A percentile compares a stretch with the other conserved stretches of the same genome.
Conservation (phyloP, 2,888 invertebrate genomes). For the Helleia helle region DNA sequence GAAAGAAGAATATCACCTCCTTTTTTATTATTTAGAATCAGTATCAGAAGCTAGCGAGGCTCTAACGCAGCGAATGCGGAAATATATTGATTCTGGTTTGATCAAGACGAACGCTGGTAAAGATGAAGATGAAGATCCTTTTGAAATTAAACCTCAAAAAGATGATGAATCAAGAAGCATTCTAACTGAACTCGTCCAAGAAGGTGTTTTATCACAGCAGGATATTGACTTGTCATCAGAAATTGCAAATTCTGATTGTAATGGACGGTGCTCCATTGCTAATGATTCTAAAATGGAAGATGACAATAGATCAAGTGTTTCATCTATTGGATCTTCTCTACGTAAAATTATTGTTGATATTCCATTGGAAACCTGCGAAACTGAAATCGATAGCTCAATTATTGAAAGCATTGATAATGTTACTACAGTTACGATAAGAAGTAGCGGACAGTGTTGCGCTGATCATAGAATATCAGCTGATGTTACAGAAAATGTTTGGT, state of each 20-base stretch:
- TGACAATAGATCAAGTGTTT: constrained; percentile 43
- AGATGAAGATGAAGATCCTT: constrained; percentile 26
- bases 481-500: constrained; percentile 61
- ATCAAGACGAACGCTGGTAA: constrained; percentile 39
- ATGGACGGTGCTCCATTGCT: background rate
- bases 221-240: constrained; percentile 60
- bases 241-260: constrained; percentile 42
- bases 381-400: constrained; percentile 44
- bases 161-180: constrained; percentile 54
- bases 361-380: constrained; percentile 52
- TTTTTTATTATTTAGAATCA: constrained; percentile 68
- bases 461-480: constrained; percentile 67
- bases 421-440: constrained; percentile 54
- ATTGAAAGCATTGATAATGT: constrained; percentile 52
- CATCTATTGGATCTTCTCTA: constrained; percentile 41
- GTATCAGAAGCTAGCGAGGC: constrained; percentile 66
- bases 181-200: constrained; percentile 56
- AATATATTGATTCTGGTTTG: constrained; percentile 66
- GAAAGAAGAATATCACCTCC: constrained; percentile 66
- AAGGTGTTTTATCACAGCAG: constrained; percentile 58
- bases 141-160: constrained; percentile 16
- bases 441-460: constrained; percentile 53
- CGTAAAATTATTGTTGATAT: constrained; percentile 59
- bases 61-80: constrained; percentile 62
- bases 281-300: constrained; percentile 41